Evolutionary conservation across 2,797 vertebrate genomes (phyloP).

Genomic region (Pyrrhura leucotis): DNA sequence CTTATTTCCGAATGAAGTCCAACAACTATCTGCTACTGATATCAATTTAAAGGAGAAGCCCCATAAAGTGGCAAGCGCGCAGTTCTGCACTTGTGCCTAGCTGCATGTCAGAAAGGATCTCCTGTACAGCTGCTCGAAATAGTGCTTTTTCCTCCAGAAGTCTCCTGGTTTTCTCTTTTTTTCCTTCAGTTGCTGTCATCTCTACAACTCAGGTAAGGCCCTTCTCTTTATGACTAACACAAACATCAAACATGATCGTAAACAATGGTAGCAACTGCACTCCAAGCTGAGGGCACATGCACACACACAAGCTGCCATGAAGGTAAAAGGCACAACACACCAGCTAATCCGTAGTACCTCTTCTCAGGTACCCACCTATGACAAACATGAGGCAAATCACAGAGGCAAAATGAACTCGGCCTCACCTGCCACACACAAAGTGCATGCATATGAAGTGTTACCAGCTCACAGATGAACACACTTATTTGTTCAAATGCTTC

Average conservation of each 20-base stretch:
- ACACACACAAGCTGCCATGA: background rate
- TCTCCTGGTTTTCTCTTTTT: background rate
- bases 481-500: background rate
- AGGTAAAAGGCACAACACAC: background rate
- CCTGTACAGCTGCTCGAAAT: background rate
- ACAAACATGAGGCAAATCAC: background rate
- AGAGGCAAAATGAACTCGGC: background rate
- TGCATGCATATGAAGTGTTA: fast-evolving
- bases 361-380: background rate
- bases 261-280: background rate
- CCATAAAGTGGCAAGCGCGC: fast-evolving
- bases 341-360: background rate
- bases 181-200: background rate
- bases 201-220: background rate
- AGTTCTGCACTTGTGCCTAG: background rate
- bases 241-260: background rate
- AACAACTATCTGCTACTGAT: background rate
- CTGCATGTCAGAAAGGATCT: background rate
- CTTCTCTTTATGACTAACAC: background rate
- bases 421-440: background rate
- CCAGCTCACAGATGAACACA: background rate
- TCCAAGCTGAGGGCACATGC: background rate
- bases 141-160: background rate
- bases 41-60: background rate
- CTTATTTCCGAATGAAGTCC: background rate